Conservation (phyloP, 2,113 vertebrate species). For the Scalopus aquaticus region DNA sequence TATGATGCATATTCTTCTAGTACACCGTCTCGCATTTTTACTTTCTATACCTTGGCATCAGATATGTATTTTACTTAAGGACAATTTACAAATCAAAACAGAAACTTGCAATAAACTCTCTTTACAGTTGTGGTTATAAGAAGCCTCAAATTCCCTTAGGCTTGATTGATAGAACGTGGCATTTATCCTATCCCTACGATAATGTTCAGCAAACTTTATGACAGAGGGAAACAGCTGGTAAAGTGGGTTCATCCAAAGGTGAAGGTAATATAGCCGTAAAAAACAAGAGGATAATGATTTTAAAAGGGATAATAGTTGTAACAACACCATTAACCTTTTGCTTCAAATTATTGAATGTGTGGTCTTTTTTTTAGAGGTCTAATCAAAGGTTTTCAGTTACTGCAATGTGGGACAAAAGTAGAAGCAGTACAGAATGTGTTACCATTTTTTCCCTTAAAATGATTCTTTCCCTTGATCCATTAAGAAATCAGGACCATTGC, state of each 20-base stretch:
- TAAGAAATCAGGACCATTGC: slow-evolving; percentile 4
- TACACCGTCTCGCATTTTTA: slow-evolving; percentile 36
- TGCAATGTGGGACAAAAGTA: slow-evolving; percentile 69
- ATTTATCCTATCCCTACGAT: slow-evolving; percentile 92
- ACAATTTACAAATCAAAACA: slow-evolving; percentile 87
- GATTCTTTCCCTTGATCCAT: slow-evolving; percentile 58
- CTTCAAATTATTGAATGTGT: slow-evolving; percentile 88
- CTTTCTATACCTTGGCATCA: slow-evolving; percentile 80
- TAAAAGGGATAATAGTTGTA: slow-evolving; percentile 95
- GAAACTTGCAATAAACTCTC: slow-evolving; percentile 90
- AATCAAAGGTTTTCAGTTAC: slow-evolving; percentile 85
- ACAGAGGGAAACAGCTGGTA: slow-evolving; percentile 93
- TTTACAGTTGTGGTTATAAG: slow-evolving; percentile 85
- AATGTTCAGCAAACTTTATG: slow-evolving; percentile 96
- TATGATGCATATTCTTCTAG: slow-evolving; percentile 53
- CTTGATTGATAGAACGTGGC: slow-evolving; percentile 96
- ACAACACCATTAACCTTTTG: slow-evolving; percentile 95
- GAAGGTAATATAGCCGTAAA: slow-evolving; percentile 97
- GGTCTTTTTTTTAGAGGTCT: slow-evolving; percentile 84
- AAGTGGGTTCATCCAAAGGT: slow-evolving; percentile 98
- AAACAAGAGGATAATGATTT: slow-evolving; percentile 95
- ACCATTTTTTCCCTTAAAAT: slow-evolving; percentile 65
- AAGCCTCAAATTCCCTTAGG: slow-evolving; percentile 92
- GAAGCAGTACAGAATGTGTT: slow-evolving; percentile 76
- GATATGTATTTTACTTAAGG: slow-evolving; percentile 85